Evolutionary conservation across 2,888 invertebrate species (phyloP).

Genomic region (Periphyllus acericola): DNA sequence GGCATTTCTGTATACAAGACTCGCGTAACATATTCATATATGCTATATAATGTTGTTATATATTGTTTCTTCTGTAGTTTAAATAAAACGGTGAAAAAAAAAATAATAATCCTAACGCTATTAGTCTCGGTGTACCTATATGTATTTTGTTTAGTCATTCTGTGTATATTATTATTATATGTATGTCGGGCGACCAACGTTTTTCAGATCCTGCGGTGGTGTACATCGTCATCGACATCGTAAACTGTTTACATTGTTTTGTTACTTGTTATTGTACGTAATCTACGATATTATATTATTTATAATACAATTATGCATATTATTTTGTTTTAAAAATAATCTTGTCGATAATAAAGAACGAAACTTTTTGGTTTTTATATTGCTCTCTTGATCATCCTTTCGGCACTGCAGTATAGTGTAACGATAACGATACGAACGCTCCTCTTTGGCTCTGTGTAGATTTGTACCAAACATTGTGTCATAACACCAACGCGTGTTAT

Average conservation of each 20-base stretch:
- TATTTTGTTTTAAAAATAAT: conserved; percentile 60
- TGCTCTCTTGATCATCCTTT: conserved; percentile 47
- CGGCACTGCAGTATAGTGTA: not conserved
- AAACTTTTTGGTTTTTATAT: conserved; percentile 53
- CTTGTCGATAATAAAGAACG: conserved; percentile 54
- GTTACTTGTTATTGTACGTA: conserved; percentile 48
- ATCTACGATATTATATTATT: conserved; percentile 43
- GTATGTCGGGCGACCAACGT: not conserved
- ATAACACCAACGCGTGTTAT: not conserved
- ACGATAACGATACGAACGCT: not conserved
- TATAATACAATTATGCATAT: conserved; percentile 19
- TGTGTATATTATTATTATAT: conserved; percentile 7
- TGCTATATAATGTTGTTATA: not conserved
- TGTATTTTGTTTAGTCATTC: conserved; percentile 36
- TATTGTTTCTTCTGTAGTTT: conserved; percentile 21
- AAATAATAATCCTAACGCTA: not conserved
- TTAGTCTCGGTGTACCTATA: not conserved
- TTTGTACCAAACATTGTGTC: too few species aligned
- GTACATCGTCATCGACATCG: not conserved
- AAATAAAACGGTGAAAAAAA: not conserved
- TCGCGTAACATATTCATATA: not conserved
- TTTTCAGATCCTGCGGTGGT: conserved; percentile 38
- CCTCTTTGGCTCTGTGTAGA: conserved; percentile 26
- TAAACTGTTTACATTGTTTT: conserved; percentile 41
- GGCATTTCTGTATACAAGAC: not conserved